Conservation (phyloP, 2,113 vertebrate genomes). For the Ciconia maguari region DNA sequence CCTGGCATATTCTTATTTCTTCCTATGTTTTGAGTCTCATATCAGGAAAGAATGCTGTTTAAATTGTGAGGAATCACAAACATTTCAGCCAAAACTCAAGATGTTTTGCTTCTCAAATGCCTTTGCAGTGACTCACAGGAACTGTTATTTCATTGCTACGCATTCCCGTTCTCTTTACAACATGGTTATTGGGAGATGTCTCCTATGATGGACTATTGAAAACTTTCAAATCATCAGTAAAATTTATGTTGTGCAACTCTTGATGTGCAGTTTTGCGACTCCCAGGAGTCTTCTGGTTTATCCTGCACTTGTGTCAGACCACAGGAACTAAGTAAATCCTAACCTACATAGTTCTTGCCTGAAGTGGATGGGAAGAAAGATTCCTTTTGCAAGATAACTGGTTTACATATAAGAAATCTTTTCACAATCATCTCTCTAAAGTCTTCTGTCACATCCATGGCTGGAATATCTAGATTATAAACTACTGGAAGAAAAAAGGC, state of each 20-base stretch:
- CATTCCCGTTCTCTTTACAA: not conserved
- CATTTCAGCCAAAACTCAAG: not conserved
- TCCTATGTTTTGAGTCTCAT: not conserved
- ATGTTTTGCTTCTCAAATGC: not conserved
- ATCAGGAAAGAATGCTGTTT: not conserved
- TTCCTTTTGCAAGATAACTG: not conserved
- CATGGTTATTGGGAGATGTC: fast-evolving
- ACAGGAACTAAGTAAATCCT: not conserved
- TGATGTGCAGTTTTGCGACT: not conserved
- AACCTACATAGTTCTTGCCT: not conserved
- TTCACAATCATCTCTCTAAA: not conserved
- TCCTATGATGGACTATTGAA: not conserved
- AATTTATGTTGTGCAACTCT: not conserved
- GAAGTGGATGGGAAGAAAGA: not conserved
- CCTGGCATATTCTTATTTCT: not conserved
- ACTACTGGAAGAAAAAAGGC: not conserved
- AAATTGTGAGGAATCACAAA: not conserved
- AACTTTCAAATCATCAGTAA: not conserved
- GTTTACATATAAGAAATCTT: not conserved
- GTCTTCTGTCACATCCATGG: not conserved
- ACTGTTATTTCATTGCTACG: not conserved
- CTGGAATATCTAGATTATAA: not conserved
- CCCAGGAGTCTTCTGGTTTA: not conserved
- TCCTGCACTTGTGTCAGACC: not conserved
- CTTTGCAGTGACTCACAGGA: not conserved